Base-by-base conservation (phyloP, 2,113 vertebrate species). In the Pagrus major region DNA sequence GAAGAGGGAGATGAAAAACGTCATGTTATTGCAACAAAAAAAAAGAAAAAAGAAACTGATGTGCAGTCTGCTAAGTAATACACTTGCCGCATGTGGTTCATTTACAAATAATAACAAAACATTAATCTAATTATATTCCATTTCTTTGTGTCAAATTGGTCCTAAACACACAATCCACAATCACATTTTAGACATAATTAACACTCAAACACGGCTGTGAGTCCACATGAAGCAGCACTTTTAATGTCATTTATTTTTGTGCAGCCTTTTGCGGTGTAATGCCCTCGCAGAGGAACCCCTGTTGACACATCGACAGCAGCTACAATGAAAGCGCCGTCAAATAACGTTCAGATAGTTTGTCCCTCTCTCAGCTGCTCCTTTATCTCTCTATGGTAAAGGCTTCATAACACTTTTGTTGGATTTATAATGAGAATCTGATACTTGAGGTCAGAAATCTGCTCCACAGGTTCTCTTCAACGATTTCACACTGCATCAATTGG, bases 401-500 rank as follows among this genome's bases (percentile, higher is more conserved):
- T 11, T 29, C 54, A 77, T 80, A 49, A 44, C 44, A 20, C 64
- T 47, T 41, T 25, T 88, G 66, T 42, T 25, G 21, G 47, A 21
- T 16, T 20, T 47, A 7, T 54, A 46, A 76, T 37, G 41, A 61
- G 6, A 27, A 68, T 67, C 69, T 76, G 70, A 64, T 80, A 74
- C 69, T 82, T 74, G 37, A 69, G 39, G 31, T 47, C 23, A 49
- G 31, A 85, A 63, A 65, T 73, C 9, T 69, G 39, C 49, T 78
- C 71, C 33, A 11, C 23, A 16, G 51, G 42, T 44, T 75, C 46
- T 68, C 42, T 56, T 51, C 31, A 44, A 31, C 41, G 29, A 61
- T 76, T 87, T 81, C 58, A 70, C 29, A 47, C 7, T 15, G 35
- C 71, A 63, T 71, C 68, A 83, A 37, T 54, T 75, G 31, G 23